Conservation (phyloP, 2,113 vertebrate genomes). For the Poeciliopsis prolifica region DNA sequence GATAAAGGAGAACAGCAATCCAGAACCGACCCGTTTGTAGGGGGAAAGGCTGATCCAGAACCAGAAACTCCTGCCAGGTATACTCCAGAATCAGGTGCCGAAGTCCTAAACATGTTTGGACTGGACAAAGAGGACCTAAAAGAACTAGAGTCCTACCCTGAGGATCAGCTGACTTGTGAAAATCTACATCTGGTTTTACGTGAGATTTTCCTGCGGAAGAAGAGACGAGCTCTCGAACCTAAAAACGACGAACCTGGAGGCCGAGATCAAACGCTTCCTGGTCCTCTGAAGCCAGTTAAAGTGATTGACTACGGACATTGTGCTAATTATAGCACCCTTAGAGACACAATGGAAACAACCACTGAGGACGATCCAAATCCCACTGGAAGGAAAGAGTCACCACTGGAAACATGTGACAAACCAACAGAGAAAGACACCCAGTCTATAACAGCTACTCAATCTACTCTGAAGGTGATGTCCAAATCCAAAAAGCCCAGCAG, state of each 20-base stretch:
- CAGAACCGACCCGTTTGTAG: no score
- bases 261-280: neutral
- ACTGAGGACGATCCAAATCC: neutral
- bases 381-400: conserved; percentile 44
- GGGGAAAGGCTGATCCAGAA: no score
- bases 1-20: no score
- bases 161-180: conserved; percentile 90
- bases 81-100: conserved; percentile 87
- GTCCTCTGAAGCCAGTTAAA: conserved; percentile 78
- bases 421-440: neutral
- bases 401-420: conserved; percentile 6
- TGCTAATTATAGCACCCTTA: conserved; percentile 80
- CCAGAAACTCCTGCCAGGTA: conserved; percentile 67
- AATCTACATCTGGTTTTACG: conserved; percentile 92
- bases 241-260: neutral
- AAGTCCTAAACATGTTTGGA: conserved; percentile 89
- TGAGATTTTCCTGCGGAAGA: conserved; percentile 88
- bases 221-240: conserved; percentile 62
- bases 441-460: neutral
- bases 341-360: conserved; percentile 63
- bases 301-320: conserved; percentile 92
- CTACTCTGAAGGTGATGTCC: no score
- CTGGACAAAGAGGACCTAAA: conserved; percentile 93
- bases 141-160: conserved; percentile 89
- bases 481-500: no score